phyloP scores from a whole-genome alignment of 2,113 vertebrate species.

The Ailuropoda melanoleuca region DNA sequence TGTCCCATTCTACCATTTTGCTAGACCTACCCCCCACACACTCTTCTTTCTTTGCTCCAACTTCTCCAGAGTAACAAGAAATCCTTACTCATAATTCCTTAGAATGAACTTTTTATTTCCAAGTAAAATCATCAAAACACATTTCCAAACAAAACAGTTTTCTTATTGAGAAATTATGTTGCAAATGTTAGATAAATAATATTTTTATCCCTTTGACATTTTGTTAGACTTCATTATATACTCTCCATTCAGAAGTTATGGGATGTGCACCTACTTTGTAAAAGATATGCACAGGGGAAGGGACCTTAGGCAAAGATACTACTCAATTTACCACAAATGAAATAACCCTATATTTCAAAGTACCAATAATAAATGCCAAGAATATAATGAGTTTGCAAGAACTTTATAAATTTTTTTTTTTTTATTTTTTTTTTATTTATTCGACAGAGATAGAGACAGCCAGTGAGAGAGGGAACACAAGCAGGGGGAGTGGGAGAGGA shows the following conservation, averaged over 20 bases:
- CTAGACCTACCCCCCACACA: neutral
- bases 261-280: neutral
- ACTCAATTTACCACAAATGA: neutral
- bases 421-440: no score
- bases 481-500: no score
- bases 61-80: neutral
- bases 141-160: neutral
- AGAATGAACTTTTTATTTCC: conserved; percentile 10
- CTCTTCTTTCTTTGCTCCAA: neutral
- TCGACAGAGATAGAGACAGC: no score
- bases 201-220: neutral
- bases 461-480: no score
- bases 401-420: no score
- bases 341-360: neutral
- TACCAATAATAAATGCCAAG: neutral
- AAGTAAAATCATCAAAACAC: conserved; percentile 23
- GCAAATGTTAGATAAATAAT: neutral
- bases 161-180: neutral
- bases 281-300: neutral
- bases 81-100: neutral
- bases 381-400: neutral
- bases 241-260: neutral
- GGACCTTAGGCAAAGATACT: neutral
- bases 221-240: neutral
- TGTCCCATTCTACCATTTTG: neutral